Conservation (phyloP, 2,888 invertebrate genomes). For the Epistrophella euchroma region DNA sequence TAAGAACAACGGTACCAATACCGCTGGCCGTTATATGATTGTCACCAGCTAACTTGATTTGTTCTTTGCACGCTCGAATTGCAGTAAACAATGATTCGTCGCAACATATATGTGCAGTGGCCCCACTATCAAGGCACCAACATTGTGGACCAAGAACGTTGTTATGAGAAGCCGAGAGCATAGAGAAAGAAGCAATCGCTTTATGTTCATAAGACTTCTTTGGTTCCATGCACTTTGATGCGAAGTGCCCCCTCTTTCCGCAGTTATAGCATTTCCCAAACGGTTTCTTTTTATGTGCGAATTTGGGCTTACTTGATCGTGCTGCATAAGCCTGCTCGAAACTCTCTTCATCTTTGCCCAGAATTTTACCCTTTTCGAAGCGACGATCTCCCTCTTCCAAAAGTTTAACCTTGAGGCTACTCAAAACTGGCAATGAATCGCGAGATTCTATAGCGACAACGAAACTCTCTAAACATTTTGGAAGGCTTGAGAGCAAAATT, state of each 20-base stretch:
- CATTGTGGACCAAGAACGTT: conserved; percentile 18
- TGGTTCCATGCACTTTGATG: conserved; percentile 30
- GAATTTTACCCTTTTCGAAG: not conserved
- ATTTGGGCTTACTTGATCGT: conserved; percentile 2
- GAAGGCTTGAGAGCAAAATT: conserved; percentile 34
- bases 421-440: no score
- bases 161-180: not conserved
- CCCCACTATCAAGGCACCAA: conserved; percentile 74
- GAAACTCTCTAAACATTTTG: not conserved
- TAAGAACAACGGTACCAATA: no score
- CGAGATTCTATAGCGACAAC: conserved; percentile 5
- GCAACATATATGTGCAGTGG: conserved; percentile 69
- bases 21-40: conserved; percentile 55
- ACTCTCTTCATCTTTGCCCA: not conserved
- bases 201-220: conserved; percentile 14
- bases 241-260: conserved; percentile 38
- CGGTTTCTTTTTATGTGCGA: not conserved
- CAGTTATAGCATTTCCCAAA: conserved; percentile 55
- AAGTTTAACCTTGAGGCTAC: no score
- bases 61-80: conserved; percentile 42
- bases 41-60: conserved; percentile 55
- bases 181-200: not conserved
- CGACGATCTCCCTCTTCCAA: conserved; percentile 51
- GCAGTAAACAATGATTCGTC: conserved; percentile 40
- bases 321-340: not conserved